Conservation (phyloP, 1,140 invertebrate species). For the Ladona fulva region DNA sequence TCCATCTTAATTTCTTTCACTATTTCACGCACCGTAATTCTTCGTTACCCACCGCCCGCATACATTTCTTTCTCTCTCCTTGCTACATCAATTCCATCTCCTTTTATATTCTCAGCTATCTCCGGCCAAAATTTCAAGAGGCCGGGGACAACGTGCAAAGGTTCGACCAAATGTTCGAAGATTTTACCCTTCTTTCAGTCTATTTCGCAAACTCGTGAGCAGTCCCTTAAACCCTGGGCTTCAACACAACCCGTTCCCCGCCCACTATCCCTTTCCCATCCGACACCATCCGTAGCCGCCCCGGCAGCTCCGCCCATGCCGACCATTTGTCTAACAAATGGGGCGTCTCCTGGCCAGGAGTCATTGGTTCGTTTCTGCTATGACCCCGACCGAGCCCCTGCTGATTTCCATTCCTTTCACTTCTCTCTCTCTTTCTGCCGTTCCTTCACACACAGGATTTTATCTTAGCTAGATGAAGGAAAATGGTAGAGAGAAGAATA, state of each 20-base stretch:
- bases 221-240: not conserved
- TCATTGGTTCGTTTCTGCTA: conserved; percentile 12
- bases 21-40: too few species aligned
- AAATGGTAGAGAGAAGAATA: too few species aligned
- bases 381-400: conserved; percentile 8
- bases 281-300: not conserved
- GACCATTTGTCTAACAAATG: conserved; percentile 15
- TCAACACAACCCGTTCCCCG: not conserved
- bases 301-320: not conserved
- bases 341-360: conserved; percentile 11
- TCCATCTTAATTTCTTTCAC: too few species aligned
- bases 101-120: not conserved
- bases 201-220: not conserved
- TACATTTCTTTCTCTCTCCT: too few species aligned
- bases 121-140: not conserved
- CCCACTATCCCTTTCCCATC: not conserved
- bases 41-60: too few species aligned
- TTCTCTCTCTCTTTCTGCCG: not conserved
- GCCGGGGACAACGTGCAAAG: not conserved
- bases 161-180: not conserved
- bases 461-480: too few species aligned
- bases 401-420: not conserved
- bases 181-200: not conserved
- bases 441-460: not conserved
- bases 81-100: not conserved